phyloP scores from a whole-genome alignment of 2,888 invertebrate species.

The Archaeoteleia sp. region DNA sequence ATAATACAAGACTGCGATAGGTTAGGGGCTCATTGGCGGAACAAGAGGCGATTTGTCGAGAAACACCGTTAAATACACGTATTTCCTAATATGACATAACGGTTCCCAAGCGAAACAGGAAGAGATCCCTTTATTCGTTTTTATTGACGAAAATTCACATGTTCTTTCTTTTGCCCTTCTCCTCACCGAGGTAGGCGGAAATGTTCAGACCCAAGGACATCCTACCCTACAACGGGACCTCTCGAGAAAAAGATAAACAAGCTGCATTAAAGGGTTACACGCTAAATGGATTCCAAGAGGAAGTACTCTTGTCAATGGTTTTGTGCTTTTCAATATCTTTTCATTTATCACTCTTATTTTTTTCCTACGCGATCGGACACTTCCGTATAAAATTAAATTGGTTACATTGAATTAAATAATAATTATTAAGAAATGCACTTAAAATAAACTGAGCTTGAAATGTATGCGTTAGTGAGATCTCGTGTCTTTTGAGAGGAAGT shows the following conservation, averaged over 20 bases:
- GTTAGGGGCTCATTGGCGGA: conserved; percentile 12
- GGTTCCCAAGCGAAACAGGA: conserved; percentile 58
- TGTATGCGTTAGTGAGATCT: no score
- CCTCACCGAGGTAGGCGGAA: conserved; percentile 48
- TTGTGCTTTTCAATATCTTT: no score
- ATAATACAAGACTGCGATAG: conserved; percentile 32
- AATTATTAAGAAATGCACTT: no score
- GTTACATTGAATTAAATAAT: no score
- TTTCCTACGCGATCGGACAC: no score
- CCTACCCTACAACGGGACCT: conserved; percentile 48
- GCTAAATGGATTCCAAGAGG: no score
- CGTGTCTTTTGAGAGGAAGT: conserved; percentile 32
- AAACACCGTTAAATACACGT: conserved; percentile 70
- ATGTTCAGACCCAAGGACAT: conserved; percentile 47
- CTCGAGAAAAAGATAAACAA: conserved; percentile 24
- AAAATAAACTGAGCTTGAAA: no score
- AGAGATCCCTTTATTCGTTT: conserved; percentile 38
- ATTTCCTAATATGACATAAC: conserved; percentile 75
- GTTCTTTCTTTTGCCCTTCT: conserved; percentile 8
- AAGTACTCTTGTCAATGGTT: no score
- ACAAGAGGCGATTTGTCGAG: conserved; percentile 48
- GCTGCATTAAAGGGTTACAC: conserved; percentile 5
- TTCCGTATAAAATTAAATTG: no score
- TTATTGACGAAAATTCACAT: conserved; percentile 53
- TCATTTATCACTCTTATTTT: no score